Evolutionary conservation across 1,140 invertebrate species (phyloP).

Genomic region (Arion vulgaris): DNA sequence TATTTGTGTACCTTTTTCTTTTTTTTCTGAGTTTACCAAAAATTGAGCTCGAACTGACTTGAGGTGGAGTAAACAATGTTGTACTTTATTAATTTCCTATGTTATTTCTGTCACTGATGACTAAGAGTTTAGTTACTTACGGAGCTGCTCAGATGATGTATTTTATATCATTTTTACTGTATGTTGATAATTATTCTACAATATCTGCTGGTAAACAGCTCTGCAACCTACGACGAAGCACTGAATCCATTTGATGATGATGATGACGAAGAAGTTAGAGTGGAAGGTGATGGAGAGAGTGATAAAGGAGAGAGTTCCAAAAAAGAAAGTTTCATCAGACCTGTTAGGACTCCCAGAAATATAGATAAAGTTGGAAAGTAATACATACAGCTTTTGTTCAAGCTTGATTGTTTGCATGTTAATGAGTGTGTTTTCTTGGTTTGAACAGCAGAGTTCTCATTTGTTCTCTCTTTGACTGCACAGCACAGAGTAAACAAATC

Average conservation of each 20-base stretch:
- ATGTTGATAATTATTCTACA: background rate
- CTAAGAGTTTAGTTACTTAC: too few relatives aligned
- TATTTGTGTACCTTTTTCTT: too few relatives aligned
- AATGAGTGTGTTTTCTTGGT: background rate
- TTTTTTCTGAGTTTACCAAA: too few relatives aligned
- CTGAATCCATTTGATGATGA: constrained; percentile 67
- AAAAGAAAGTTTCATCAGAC: constrained; percentile 45
- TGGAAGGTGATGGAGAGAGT: constrained; percentile 38
- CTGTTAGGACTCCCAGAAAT: constrained; percentile 16
- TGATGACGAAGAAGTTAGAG: constrained; percentile 42
- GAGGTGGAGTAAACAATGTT: too few relatives aligned
- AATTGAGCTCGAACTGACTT: too few relatives aligned
- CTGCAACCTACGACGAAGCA: constrained; percentile 55
- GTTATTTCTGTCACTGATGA: too few relatives aligned
- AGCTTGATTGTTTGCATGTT: background rate
- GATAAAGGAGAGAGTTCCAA: constrained; percentile 49
- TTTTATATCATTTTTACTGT: too few relatives aligned
- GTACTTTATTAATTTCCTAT: too few relatives aligned
- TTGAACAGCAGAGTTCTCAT: too few relatives aligned
- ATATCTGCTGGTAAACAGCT: constrained; percentile 40
- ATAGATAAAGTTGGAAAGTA: constrained; percentile 1
- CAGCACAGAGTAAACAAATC: too few relatives aligned
- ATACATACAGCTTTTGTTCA: background rate
- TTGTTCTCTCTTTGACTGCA: too few relatives aligned
- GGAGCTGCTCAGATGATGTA: too few relatives aligned